Conservation (phyloP, 2,113 vertebrate genomes). For the Lasiurus cinereus region DNA sequence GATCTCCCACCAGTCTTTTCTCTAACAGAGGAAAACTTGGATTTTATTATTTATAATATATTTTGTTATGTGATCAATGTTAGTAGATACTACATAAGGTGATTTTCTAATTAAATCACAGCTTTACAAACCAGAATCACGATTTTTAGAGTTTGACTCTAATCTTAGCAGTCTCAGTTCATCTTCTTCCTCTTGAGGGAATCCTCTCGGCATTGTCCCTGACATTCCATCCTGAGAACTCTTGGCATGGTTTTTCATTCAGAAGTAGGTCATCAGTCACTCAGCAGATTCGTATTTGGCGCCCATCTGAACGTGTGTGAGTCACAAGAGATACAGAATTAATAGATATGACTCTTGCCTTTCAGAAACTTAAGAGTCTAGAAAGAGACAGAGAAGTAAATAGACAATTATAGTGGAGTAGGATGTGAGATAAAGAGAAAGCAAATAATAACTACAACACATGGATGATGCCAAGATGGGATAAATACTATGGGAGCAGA, state of each 20-base stretch:
- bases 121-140: not conserved
- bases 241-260: not conserved
- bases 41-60: constrained; percentile 14
- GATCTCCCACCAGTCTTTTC: constrained; percentile 23
- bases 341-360: not conserved
- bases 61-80: constrained; percentile 24
- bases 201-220: not conserved
- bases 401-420: not conserved
- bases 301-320: not conserved
- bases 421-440: constrained; percentile 1
- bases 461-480: not conserved
- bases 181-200: not conserved
- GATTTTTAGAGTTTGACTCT: not conserved
- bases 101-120: not conserved
- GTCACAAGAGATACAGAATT: not conserved
- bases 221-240: not conserved
- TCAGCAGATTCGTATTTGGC: not conserved
- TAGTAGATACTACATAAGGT: not conserved
- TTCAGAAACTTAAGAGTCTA: not conserved
- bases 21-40: not conserved
- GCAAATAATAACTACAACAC: not conserved
- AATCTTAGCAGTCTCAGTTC: not conserved
- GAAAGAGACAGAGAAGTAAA: not conserved
- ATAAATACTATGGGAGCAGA: not conserved
- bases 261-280: not conserved